Evolutionary conservation across 2,113 vertebrate species (phyloP).

Genomic region (Synchiropus splendidus): DNA sequence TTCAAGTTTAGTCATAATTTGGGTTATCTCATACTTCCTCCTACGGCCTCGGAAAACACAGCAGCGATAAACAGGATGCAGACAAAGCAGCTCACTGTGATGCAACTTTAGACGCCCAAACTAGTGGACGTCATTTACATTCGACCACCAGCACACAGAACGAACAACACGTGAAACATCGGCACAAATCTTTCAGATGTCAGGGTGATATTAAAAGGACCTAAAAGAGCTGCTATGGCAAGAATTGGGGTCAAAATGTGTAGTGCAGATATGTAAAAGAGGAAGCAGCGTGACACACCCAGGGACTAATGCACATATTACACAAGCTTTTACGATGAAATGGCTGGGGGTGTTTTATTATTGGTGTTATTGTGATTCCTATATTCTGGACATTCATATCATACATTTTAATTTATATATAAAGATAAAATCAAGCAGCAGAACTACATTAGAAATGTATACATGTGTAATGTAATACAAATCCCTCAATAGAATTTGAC

Average conservation of each 20-base stretch:
- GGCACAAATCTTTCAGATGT: conserved; percentile 1
- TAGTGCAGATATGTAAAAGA: conserved; percentile 25
- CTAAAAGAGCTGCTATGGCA: conserved; percentile 3
- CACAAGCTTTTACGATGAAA: too few relatives aligned
- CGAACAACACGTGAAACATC: neutral
- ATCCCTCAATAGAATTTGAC: too few relatives aligned
- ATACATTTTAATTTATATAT: too few relatives aligned
- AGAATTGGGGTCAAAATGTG: conserved; percentile 12
- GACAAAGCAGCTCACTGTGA: conserved; percentile 30
- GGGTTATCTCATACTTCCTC: conserved; percentile 14
- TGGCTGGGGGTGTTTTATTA: too few relatives aligned
- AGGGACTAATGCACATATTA: conserved; percentile 18
- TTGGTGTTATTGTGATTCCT: too few relatives aligned
- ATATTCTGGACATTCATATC: too few relatives aligned
- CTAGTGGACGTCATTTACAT: conserved; percentile 17
- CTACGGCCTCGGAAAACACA: conserved; percentile 14
- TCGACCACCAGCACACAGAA: conserved; percentile 17
- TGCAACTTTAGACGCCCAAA: conserved; percentile 33
- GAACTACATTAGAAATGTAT: too few relatives aligned
- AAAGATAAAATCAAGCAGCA: too few relatives aligned
- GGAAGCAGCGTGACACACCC: conserved; percentile 44
- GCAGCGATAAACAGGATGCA: conserved; percentile 47
- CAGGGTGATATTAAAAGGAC: too few relatives aligned
- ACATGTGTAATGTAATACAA: too few relatives aligned
- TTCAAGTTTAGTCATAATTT: conserved; percentile 9